A percentile compares a stretch with the other conserved stretches of the same genome.
These are phyloP conservation scores for Oncorhynchus mykiss DNA, from an alignment of 2,113 vertebrate species.

Conservation along the genomic window DNA sequence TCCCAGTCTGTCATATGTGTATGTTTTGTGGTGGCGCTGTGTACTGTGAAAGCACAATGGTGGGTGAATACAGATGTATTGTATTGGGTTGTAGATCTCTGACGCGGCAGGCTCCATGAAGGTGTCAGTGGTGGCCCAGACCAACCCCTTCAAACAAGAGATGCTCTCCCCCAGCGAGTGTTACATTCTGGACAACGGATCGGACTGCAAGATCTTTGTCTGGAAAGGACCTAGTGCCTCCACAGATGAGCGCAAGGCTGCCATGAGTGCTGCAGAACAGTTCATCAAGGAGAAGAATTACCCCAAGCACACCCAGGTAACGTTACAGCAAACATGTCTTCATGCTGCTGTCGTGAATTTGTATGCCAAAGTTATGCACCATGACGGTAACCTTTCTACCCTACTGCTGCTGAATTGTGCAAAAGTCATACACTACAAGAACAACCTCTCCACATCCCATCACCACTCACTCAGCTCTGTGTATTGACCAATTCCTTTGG, in stretches of 20 bases:
- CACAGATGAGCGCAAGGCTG: slow-evolving; percentile 59
- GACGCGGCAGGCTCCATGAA: slow-evolving; percentile 66
- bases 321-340: neutral
- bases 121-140: slow-evolving; percentile 49
- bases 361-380: too few relatives aligned
- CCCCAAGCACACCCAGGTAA: slow-evolving; percentile 63
- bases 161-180: slow-evolving; percentile 67
- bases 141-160: slow-evolving; percentile 70
- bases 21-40: neutral
- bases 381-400: too few relatives aligned
- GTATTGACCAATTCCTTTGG: too few relatives aligned
- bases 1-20: too few relatives aligned
- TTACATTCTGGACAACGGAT: slow-evolving; percentile 74
- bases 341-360: too few relatives aligned
- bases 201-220: slow-evolving; percentile 63
- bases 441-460: too few relatives aligned
- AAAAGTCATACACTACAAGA: too few relatives aligned
- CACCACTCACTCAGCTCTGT: too few relatives aligned
- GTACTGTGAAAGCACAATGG: neutral
- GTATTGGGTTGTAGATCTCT: slow-evolving; percentile 64
- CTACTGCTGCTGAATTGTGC: neutral
- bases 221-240: slow-evolving; percentile 74
- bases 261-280: slow-evolving; percentile 50
- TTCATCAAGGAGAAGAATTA: slow-evolving; percentile 70
- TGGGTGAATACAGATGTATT: neutral